Percentiles rank a stretch among this genome's conserved stretches.
Evolutionary conservation across 53 echinoderm and acorn worm genomes (phyloP).

Genomic region (Echinarachnius parma): DNA sequence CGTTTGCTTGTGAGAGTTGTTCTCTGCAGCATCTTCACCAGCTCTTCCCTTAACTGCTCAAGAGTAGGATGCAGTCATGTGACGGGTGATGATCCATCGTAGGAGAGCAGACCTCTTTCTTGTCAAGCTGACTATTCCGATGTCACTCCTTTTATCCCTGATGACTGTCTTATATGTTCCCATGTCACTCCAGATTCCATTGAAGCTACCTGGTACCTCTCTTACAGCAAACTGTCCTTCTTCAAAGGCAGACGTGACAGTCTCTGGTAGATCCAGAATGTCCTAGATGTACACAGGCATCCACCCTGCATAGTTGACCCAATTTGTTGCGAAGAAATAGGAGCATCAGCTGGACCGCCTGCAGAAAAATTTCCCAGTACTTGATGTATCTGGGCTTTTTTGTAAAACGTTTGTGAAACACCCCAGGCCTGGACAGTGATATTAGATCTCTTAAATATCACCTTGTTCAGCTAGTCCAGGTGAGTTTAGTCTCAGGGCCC

Average conservation of each 20-base stretch:
- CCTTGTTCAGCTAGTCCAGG: no score
- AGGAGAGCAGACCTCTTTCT: constrained; percentile 29
- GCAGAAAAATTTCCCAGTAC: constrained; percentile 33
- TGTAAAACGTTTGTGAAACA: no score
- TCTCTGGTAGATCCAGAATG: constrained; percentile 24
- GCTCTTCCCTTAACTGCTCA: constrained; percentile 26
- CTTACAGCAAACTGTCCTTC: constrained; percentile 39
- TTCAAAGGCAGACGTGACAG: constrained; percentile 8
- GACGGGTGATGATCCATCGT: constrained; percentile 35
- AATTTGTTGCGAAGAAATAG: constrained; percentile 20
- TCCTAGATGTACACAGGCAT: constrained; percentile 25
- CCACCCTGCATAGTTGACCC: constrained; percentile 35
- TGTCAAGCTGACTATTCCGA: constrained; percentile 43
- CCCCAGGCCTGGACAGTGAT: no score
- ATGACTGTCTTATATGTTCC: constrained; percentile 24
- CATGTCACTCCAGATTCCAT: constrained; percentile 46
- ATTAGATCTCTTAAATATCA: no score
- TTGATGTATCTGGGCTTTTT: no score
- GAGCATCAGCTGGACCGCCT: constrained; percentile 32
- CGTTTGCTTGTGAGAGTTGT: constrained; percentile 35
- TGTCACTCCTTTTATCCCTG: constrained; percentile 29
- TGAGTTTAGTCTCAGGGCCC: no score
- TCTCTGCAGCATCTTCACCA: constrained; percentile 6
- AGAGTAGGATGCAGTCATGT: constrained; percentile 18
- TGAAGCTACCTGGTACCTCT: constrained; percentile 28